Percentiles rank a stretch among this genome's conserved stretches.
phyloP scores from a whole-genome alignment of 2,888 invertebrate genomes.

The Reticulitermes lucifugus region DNA sequence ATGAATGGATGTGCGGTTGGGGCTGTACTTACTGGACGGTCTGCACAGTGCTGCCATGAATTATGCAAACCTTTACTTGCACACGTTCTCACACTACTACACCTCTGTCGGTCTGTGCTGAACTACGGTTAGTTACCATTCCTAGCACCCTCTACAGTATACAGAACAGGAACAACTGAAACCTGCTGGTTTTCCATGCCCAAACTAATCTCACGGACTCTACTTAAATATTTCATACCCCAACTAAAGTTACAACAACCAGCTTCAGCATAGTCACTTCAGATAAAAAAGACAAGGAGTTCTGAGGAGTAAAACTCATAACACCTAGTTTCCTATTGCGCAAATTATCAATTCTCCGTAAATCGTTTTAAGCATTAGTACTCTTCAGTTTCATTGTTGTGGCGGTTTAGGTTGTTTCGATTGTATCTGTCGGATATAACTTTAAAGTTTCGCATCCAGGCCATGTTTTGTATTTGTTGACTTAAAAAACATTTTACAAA shows the following conservation, averaged over 20 bases:
- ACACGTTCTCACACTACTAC: constrained; percentile 30
- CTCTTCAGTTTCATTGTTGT: too few relatives aligned
- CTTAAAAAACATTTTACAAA: too few relatives aligned
- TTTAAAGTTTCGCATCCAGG: too few relatives aligned
- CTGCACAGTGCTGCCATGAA: constrained; percentile 45
- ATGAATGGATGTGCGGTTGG: constrained; percentile 37
- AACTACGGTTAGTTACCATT: constrained; percentile 26
- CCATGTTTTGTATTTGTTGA: too few relatives aligned
- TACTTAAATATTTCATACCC: constrained; percentile 44
- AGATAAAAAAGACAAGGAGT: neutral
- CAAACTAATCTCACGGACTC: constrained; percentile 37
- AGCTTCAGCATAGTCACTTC: neutral
- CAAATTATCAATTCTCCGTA: too few relatives aligned
- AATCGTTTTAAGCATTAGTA: too few relatives aligned
- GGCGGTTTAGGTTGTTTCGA: too few relatives aligned
- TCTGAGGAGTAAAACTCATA: too few relatives aligned
- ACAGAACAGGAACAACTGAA: neutral
- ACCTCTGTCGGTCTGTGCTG: constrained; percentile 12
- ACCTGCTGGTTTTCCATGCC: neutral
- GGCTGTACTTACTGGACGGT: neutral
- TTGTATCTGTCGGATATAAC: too few relatives aligned
- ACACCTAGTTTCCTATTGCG: too few relatives aligned
- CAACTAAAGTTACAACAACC: neutral
- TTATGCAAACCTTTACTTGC: constrained; percentile 51
- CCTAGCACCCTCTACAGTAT: constrained; percentile 11